Base-by-base conservation (phyloP, 2,888 invertebrate species). In the Micoletzkya japonica region DNA sequence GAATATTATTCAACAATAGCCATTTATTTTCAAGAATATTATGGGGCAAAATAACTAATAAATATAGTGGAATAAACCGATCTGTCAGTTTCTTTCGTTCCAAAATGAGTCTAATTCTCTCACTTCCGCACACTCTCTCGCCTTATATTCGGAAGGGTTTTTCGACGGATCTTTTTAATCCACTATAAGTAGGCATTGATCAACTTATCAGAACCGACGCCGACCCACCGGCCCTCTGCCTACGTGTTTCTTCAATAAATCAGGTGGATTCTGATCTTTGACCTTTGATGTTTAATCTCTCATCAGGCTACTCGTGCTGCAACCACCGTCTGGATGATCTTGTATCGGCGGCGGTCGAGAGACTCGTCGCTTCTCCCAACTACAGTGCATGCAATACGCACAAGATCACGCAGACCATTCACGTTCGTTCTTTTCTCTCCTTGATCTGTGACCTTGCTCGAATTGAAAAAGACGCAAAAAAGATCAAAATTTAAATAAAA, bases 211-310 rank as follows among this genome's bases (percentile, higher is more conserved):
- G 64, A 66, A 66, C 20, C 44, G 26, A 26, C 64, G 64, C 10
- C 64, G 64, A 10, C 54, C 64, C 1, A 37, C 64, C 1, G 64
- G 64, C 37, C 64, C 64, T 37, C 64, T 66, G 20, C 54, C 64
- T 34, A 50, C 32, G 7, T 66, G 64, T 28, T 66, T 66, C 64
- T 66, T 66, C 54, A 66, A 66, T 54, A 4, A 17, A 66, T 66
- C 64, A 0, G 64, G 64, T 66, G 36, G 14, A 30, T 34, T 14
- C 20, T 3, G 36, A 63, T 34, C n/a, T 17, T 32, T 10, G n/a
- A 49, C 26, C 17, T 1, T 49, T 24, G 1, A 24, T n/a, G 30
- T 7, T 52, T 28, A 32, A 30, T 26, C 39, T 6, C 10, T 10
- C 20, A 32, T 36, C n/a, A 66, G 64, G 64, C 14, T 66, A 44